phyloP scores from a whole-genome alignment of 2,113 vertebrate species.

The Microtus oregoni region DNA sequence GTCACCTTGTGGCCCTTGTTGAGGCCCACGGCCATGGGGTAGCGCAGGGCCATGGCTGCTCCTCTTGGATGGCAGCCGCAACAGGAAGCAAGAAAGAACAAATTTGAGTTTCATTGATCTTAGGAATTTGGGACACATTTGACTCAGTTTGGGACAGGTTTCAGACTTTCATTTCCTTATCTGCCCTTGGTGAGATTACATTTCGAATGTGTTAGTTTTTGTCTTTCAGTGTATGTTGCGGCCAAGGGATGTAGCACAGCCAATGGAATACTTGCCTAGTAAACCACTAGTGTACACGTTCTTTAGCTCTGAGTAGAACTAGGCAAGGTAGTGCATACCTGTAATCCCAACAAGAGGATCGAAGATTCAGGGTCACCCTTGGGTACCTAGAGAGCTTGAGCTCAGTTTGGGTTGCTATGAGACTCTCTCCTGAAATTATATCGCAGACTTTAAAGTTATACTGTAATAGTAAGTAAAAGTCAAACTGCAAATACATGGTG shows the following conservation, averaged over 20 bases:
- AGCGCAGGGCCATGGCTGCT: no score
- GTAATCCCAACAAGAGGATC: neutral
- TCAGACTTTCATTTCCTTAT: slow-evolving; percentile 25
- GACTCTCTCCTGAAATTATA: neutral
- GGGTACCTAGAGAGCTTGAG: neutral
- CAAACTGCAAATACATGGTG: neutral
- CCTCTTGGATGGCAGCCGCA: no score
- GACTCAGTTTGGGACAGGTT: neutral
- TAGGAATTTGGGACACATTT: neutral
- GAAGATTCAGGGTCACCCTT: neutral
- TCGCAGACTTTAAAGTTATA: slow-evolving; percentile 3
- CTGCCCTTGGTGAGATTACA: slow-evolving; percentile 26
- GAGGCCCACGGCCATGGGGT: no score
- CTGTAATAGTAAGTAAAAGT: neutral
- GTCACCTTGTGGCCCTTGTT: no score
- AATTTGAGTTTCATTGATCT: neutral
- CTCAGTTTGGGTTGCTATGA: neutral
- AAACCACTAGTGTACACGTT: neutral
- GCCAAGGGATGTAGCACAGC: neutral
- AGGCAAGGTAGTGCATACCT: neutral
- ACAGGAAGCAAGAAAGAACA: neutral
- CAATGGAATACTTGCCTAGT: neutral
- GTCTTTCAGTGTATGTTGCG: neutral
- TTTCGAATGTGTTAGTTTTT: slow-evolving; percentile 31
- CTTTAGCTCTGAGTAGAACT: neutral